Evolutionary conservation across 2,797 vertebrate genomes (phyloP).

Genomic region (Tinamus major): DNA sequence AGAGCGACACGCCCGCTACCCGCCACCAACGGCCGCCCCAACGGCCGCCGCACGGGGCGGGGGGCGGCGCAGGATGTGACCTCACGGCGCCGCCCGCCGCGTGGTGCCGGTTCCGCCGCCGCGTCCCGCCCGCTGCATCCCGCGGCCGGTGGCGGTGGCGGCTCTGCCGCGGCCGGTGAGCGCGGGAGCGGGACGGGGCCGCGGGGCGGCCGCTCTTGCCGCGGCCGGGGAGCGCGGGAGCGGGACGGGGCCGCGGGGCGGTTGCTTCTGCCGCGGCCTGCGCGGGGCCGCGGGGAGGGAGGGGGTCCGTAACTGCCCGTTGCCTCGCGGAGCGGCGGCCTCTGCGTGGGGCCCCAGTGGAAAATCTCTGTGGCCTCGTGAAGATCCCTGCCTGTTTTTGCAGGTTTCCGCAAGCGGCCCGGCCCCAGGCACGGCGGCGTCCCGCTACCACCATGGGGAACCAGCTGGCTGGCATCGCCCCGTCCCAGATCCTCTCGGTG

Average conservation of each 20-base stretch:
- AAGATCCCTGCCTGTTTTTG: too few species aligned
- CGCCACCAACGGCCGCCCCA: background rate
- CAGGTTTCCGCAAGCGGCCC: background rate
- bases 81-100: conserved; percentile 23
- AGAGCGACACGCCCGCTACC: too few species aligned
- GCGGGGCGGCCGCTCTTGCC: background rate
- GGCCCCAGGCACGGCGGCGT: background rate
- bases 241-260: background rate
- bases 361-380: too few species aligned
- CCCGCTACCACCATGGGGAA: conserved; percentile 87
- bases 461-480: conserved; percentile 96
- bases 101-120: conserved; percentile 51
- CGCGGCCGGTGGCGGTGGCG: too few species aligned
- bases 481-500: conserved; percentile 97
- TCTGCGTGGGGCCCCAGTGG: too few species aligned
- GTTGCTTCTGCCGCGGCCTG: background rate
- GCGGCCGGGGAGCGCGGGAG: background rate
- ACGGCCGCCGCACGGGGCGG: background rate
- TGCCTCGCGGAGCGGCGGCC: too few species aligned
- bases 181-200: background rate
- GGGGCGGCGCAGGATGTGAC: conserved; percentile 50
- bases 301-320: accelerated
- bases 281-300: background rate
- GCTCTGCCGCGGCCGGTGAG: background rate
- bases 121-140: too few species aligned